Percentiles rank a stretch among this genome's conserved stretches.
These are phyloP conservation scores for Periparus ater DNA, from an alignment of 2,797 vertebrate genomes.

Conservation along the genomic window DNA sequence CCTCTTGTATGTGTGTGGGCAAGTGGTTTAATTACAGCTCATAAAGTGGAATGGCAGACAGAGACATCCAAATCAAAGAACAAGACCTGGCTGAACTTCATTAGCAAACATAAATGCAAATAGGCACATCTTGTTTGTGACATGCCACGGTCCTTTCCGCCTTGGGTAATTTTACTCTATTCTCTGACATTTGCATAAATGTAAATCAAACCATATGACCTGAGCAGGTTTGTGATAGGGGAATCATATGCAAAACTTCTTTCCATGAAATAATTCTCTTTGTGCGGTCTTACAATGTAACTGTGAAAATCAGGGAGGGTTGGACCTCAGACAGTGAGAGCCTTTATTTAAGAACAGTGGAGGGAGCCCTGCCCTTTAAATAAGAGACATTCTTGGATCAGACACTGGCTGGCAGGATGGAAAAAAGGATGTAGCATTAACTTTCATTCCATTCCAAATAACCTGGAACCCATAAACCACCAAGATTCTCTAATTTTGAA, in stretches of 20 bases:
- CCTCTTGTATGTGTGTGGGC: conserved; percentile 72
- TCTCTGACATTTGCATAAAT: conserved; percentile 71
- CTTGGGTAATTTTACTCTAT: conserved; percentile 69
- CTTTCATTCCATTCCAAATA: conserved; percentile 70
- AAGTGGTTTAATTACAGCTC: conserved; percentile 72
- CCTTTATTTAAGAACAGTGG: conserved; percentile 71
- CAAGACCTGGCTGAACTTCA: conserved; percentile 73
- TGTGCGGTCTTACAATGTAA: conserved; percentile 30
- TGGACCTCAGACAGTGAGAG: conserved; percentile 57
- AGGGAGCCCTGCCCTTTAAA: conserved; percentile 72
- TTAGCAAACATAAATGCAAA: conserved; percentile 77
- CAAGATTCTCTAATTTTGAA: conserved; percentile 65
- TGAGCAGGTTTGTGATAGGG: neutral
- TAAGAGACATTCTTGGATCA: conserved; percentile 75
- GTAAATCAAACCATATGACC: conserved; percentile 71
- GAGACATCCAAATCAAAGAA: conserved; percentile 74
- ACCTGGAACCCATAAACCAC: conserved; percentile 71
- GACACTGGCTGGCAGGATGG: conserved; percentile 67
- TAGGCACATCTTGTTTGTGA: conserved; percentile 73
- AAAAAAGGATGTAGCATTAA: conserved; percentile 66
- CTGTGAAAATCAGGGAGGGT: conserved; percentile 51
- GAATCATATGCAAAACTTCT: conserved; percentile 45
- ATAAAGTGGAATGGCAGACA: conserved; percentile 69
- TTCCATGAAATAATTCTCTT: conserved; percentile 41
- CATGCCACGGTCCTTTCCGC: conserved; percentile 42